Base-by-base conservation (phyloP, 2,797 vertebrate genomes). In the Manis javanica region DNA sequence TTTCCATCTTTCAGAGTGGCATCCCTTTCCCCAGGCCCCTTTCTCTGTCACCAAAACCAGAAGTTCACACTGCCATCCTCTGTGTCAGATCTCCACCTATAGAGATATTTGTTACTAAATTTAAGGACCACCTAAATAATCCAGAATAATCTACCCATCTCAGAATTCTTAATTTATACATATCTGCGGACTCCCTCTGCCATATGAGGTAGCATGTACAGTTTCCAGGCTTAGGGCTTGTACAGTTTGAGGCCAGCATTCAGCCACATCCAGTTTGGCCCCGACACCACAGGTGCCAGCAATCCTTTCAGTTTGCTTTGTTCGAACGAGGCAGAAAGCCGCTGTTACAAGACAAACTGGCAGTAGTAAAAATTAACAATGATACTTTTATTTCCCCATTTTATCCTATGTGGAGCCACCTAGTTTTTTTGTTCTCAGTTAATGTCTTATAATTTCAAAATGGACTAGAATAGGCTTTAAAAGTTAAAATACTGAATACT, bases 311-410 rank as follows among this genome's bases (percentile, higher is more conserved):
- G 29, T 75, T 96, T 87, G 21, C 23, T 79, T 87, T 87, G 18
- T 71, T 96, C 87, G 79, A 94, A 72, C 89, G 83, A 93, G 68
- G 94, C 94, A 92, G 34, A 46, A 93, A 97, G 63, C 51, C 53
- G 88, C 77, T n/a, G 57, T 82, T 66, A 57, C 72, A 97, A 96
- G 37, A 74, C 46, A 78, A 94, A 84, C 68, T 8, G 61, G 9
- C 83, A 91, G 53, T 64, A 59, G 81, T 89, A 91, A 94, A 90
- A 93, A 90, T 78, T 92, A 23, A 21, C 86, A 91, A 94, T 42
- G 49, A 93, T 81, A 55, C 57, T n/a, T 97, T 96, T 68, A 81
- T 53, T 96, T 51, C 37, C 7, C 55, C 21, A 37, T 88, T 66
- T 71, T 66, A 53, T 93, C 34, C 57, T 72, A 37, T 68, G 29